These are phyloP conservation scores for Quiscalus mexicanus DNA, from an alignment of 2,113 vertebrate species.

Conservation along the genomic window DNA sequence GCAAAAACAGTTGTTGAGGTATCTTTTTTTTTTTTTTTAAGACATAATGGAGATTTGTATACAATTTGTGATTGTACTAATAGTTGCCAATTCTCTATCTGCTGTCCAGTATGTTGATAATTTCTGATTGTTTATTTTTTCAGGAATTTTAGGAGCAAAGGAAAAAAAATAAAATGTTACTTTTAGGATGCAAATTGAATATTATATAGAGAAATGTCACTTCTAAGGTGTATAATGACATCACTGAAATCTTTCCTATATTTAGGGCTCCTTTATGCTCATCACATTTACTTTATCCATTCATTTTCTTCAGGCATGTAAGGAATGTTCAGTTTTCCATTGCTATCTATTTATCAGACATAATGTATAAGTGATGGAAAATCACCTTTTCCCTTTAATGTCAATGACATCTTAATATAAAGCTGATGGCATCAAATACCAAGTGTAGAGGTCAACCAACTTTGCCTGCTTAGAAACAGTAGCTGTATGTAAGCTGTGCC, in stretches of 20 bases:
- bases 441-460: not conserved
- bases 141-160: not conserved
- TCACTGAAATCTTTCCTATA: not conserved
- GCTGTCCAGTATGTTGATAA: not conserved
- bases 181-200: not conserved
- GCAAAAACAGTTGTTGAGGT: not conserved
- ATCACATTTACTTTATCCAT: not conserved
- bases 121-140: not conserved
- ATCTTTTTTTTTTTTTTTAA: not conserved
- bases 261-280: not conserved
- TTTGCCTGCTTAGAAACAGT: not conserved
- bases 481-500: not conserved
- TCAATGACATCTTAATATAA: not conserved
- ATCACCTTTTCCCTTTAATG: not conserved
- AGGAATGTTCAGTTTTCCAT: not conserved
- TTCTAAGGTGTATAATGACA: not conserved
- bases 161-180: not conserved
- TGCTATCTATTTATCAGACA: not conserved
- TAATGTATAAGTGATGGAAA: not conserved
- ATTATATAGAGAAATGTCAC: not conserved
- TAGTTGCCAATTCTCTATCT: not conserved
- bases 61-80: not conserved
- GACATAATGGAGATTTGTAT: not conserved
- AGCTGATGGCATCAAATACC: not conserved
- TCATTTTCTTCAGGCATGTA: not conserved